phyloP scores from a whole-genome alignment of 2,113 vertebrate genomes.

The Apaloderma vittatum region DNA sequence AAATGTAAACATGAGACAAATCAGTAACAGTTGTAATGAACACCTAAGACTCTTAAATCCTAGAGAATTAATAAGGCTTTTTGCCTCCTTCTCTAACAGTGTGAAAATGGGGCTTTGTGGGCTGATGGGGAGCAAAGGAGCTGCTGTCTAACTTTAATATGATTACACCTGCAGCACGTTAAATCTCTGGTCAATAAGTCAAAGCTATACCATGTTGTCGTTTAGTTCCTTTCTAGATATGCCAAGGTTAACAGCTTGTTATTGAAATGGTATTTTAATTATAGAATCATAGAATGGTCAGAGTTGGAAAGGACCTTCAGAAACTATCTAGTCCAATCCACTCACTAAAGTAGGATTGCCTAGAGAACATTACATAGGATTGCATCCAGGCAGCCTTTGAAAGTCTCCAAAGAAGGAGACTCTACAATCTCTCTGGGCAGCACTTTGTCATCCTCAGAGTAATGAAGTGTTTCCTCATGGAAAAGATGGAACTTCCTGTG shows the following conservation, averaged over 20 bases:
- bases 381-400: too few relatives aligned
- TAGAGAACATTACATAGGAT: too few relatives aligned
- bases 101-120: constrained; percentile 1
- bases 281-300: too few relatives aligned
- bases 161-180: constrained; percentile 7
- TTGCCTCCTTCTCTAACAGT: background rate
- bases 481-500: too few relatives aligned
- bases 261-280: background rate
- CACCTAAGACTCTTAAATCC: constrained; percentile 43
- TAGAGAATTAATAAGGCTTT: constrained; percentile 24
- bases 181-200: background rate
- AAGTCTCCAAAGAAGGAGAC: too few relatives aligned
- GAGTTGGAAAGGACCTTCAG: too few relatives aligned
- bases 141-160: constrained; percentile 14
- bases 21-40: constrained; percentile 48
- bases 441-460: too few relatives aligned
- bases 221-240: background rate
- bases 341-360: too few relatives aligned
- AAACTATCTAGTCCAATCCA: too few relatives aligned
- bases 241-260: background rate
- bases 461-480: too few relatives aligned
- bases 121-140: too few relatives aligned
- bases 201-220: background rate
- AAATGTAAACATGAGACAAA: constrained; percentile 60
- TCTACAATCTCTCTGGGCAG: too few relatives aligned